Conservation (phyloP, 1,140 invertebrate species). For the Musca vetustissima region DNA sequence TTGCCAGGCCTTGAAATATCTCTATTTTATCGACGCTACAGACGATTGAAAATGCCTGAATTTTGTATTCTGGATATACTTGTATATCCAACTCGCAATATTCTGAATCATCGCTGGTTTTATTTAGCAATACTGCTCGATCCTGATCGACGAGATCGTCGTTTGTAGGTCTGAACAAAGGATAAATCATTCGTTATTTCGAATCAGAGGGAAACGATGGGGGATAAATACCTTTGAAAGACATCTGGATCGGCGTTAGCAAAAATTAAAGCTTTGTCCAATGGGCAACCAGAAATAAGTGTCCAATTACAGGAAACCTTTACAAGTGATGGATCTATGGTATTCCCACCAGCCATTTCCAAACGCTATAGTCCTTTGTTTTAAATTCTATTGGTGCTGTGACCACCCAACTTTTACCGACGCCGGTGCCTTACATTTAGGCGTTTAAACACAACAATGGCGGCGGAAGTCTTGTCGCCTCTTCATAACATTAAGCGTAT, state of each 20-base stretch:
- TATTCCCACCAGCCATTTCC: too few species aligned
- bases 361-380: too few species aligned
- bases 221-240: constrained; percentile 42
- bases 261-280: constrained; percentile 36
- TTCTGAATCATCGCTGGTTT: constrained; percentile 19
- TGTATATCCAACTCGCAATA: constrained; percentile 41
- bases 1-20: constrained; percentile 41
- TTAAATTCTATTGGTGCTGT: too few species aligned
- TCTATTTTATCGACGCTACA: constrained; percentile 47
- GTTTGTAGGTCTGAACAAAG: constrained; percentile 39
- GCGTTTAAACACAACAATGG: too few species aligned
- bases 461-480: too few species aligned
- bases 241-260: constrained; percentile 40
- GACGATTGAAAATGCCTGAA: constrained; percentile 43
- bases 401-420: too few species aligned
- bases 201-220: constrained; percentile 13
- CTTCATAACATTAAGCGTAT: too few species aligned
- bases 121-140: constrained; percentile 37
- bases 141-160: constrained; percentile 42
- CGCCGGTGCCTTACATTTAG: too few species aligned
- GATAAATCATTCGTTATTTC: constrained; percentile 1
- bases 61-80: constrained; percentile 40
- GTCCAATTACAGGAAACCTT: constrained; percentile 37
- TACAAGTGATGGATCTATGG: constrained; percentile 26
- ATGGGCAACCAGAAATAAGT: constrained; percentile 35